Conservation (phyloP, 2,113 vertebrate genomes). For the Ptilorrhoa leucosticta region DNA sequence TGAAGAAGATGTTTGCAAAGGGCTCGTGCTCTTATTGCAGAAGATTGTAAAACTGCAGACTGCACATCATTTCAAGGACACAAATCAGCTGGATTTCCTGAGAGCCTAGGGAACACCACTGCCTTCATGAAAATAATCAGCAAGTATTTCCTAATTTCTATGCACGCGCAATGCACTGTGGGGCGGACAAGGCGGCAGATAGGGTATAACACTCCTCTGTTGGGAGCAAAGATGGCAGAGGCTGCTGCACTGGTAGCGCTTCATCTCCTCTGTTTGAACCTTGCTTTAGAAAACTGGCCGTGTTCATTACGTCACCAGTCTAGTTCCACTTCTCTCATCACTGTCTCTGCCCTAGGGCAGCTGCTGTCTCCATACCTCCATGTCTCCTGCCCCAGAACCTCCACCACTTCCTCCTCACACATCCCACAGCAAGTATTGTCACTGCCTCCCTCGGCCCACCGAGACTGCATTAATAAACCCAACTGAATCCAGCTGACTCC, state of each 20-base stretch:
- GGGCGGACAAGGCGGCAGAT: not conserved
- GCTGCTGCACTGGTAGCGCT: not conserved
- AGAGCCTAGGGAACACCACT: not conserved
- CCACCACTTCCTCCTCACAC: conserved; percentile 14
- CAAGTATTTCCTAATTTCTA: not conserved
- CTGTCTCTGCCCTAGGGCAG: not conserved
- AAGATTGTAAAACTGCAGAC: not conserved
- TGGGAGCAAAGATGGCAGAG: not conserved
- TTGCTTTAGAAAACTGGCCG: not conserved
- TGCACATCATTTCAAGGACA: not conserved
- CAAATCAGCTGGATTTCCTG: not conserved
- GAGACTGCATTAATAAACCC: not conserved
- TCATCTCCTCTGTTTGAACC: not conserved
- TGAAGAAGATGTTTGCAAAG: not conserved
- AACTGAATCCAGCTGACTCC: not conserved
- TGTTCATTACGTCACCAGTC: not conserved
- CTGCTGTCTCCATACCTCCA: not conserved
- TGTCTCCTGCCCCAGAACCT: not conserved
- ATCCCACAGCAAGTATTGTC: not conserved
- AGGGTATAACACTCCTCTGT: not conserved
- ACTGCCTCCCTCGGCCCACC: not conserved
- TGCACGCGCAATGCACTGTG: rapidly evolving
- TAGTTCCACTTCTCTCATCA: not conserved
- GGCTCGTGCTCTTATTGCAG: not conserved
- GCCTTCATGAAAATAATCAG: not conserved